Conservation (phyloP, 2,888 invertebrate genomes). For the Mycogona germanica region DNA sequence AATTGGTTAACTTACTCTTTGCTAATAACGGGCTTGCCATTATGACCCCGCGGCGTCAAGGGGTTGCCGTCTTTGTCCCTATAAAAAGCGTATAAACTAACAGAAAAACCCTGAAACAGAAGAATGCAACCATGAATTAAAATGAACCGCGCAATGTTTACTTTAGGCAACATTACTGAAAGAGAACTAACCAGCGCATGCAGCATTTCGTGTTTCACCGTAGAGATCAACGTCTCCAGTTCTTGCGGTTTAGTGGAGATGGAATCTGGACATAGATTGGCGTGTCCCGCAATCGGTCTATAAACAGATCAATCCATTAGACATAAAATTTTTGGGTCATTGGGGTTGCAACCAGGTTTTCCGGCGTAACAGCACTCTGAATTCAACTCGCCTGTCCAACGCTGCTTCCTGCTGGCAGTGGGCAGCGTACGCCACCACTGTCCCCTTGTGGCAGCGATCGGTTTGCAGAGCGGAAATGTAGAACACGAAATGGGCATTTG, state of each 20-base stretch:
- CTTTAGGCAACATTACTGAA: conserved; percentile 14
- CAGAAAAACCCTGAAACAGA: conserved; percentile 64
- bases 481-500: conserved; percentile 84
- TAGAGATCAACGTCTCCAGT: conserved; percentile 78
- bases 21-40: conserved; percentile 59
- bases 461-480: conserved; percentile 94
- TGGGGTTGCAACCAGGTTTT: not conserved
- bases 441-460: conserved; percentile 75
- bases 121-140: conserved; percentile 9
- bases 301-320: conserved; percentile 12
- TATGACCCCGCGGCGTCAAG: conserved; percentile 64
- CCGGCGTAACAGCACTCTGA: not conserved
- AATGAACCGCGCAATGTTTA: not conserved
- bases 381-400: conserved; percentile 55
- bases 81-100: conserved; percentile 92
- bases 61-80: conserved; percentile 83
- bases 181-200: conserved; percentile 59
- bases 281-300: conserved; percentile 96
- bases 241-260: conserved; percentile 85
- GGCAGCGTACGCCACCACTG: conserved; percentile 94
- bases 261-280: conserved; percentile 92
- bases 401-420: conserved; percentile 95
- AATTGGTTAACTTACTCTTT: not conserved
- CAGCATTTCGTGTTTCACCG: conserved; percentile 96
- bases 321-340: not conserved